Evolutionary conservation across 2,888 invertebrate genomes (phyloP).

Genomic region (Xanthorhoe designata): DNA sequence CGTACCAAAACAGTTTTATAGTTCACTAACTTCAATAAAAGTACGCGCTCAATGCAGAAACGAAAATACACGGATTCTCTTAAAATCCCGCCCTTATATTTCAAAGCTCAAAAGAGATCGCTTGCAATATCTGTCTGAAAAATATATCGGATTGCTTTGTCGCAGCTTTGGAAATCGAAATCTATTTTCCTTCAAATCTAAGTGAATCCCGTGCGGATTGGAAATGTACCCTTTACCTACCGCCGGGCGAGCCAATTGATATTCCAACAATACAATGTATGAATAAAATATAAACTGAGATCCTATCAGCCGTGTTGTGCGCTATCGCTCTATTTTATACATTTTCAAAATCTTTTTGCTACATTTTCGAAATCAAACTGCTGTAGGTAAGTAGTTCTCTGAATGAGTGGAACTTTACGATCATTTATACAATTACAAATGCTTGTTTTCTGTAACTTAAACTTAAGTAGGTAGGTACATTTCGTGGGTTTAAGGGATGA

Average conservation of each 20-base stretch:
- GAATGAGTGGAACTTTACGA: no score
- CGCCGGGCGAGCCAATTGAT: conserved; percentile 85
- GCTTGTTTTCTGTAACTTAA: no score
- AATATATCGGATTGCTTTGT: conserved; percentile 86
- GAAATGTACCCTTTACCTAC: conserved; percentile 86
- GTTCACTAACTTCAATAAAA: conserved; percentile 46
- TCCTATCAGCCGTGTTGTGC: conserved; percentile 79
- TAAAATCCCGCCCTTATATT: conserved; percentile 82
- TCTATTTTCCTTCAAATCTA: conserved; percentile 86
- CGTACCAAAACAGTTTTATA: conserved; percentile 47
- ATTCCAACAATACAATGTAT: conserved; percentile 86
- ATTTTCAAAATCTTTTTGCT: conserved; percentile 52
- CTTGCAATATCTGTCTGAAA: conserved; percentile 86
- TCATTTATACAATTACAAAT: no score
- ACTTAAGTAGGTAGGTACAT: no score
- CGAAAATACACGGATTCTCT: conserved; percentile 73
- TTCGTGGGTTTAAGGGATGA: no score
- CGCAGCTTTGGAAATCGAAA: conserved; percentile 86
- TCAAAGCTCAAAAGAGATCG: conserved; percentile 86
- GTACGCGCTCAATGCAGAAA: conserved; percentile 54
- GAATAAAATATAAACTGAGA: conserved; percentile 85
- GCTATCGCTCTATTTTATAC: conserved; percentile 67
- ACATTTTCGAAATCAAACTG: conserved; percentile 14
- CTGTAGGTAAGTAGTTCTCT: neutral
- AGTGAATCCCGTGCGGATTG: conserved; percentile 86